Base-by-base conservation (phyloP, 2,888 invertebrate genomes). In the Melinaea marsaeus region DNA sequence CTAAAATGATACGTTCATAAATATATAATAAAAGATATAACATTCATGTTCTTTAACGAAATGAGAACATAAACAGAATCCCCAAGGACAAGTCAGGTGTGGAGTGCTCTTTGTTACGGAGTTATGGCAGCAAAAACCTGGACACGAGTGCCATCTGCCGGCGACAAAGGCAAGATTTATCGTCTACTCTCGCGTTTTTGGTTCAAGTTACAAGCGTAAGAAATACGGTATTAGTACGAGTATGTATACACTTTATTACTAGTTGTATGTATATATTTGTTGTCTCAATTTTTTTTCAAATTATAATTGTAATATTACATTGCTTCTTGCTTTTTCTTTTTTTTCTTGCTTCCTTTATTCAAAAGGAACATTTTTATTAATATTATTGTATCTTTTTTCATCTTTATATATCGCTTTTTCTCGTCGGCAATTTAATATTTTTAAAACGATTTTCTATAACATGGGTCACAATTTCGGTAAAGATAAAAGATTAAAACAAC, bases 111-210 rank as follows among this genome's bases (percentile, higher is more conserved):
- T 83, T 83, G 84, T 82, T 80, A 79, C 77, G 77, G 77, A 84
- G 84, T 84, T 85, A 80, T 81, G 76, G 80, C 78, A 73, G 83
- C 79, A 85, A 86, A 86, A 86, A 86, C 84, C 79, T 83, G 83
- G 80, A 82, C 85, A 78, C 72, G 69, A 74, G 74, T 81, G 83
- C 81, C 88, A 85, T 87, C 86, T 88, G 88, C 69, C 76, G 79
- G 78, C 78, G 87, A 86, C 87, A 84, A 80, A 81, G 76, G 76
- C 68, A 76, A 83, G 88, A 88, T 86, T 88, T 88, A 88, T 86
- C 69, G 79, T 77, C 77, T 79, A 76, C 79, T 81, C 77, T 78
- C 75, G 75, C 76, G 74, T 48, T 46, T 37, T 34, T 63, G 66
- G 57, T 59, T 4, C 46, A 66, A 61, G 37, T 56, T 22, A 54